phyloP scores from a whole-genome alignment of 2,888 invertebrate species.

The Tenodera sinensis region DNA sequence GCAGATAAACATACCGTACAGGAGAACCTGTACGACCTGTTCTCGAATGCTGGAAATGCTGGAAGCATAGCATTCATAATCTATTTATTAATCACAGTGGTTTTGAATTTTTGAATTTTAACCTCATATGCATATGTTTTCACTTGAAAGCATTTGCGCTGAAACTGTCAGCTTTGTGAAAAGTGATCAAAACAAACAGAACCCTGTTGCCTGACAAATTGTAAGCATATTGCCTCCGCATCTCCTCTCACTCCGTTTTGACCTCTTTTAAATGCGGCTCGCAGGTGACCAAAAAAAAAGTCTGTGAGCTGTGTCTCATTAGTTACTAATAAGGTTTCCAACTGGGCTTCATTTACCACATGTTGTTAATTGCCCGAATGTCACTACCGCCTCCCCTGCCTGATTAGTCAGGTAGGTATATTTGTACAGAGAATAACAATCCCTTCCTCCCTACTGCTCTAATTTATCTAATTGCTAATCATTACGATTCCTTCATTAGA shows the following conservation, averaged over 20 bases:
- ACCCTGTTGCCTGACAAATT: background rate
- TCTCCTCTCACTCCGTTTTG: background rate
- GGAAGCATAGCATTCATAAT: no score
- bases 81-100: no score
- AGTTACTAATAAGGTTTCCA: background rate
- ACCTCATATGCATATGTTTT: no score
- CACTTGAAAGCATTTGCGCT: no score
- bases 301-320: background rate
- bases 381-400: background rate
- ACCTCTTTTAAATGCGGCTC: background rate
- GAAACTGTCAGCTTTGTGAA: background rate
- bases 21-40: no score
- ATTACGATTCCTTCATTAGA: background rate
- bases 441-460: background rate
- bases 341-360: background rate
- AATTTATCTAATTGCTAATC: background rate
- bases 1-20: no score
- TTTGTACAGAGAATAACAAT: background rate
- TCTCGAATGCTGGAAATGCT: no score
- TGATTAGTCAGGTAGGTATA: background rate
- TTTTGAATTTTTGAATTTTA: no score
- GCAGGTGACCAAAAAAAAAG: background rate
- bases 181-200: background rate
- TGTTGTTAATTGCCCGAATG: background rate
- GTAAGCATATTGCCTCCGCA: background rate